A percentile compares a stretch with the other conserved stretches of the same genome.
Evolutionary conservation across 2,888 invertebrate genomes (phyloP).

Genomic region (Nipponacmea schrenckii): DNA sequence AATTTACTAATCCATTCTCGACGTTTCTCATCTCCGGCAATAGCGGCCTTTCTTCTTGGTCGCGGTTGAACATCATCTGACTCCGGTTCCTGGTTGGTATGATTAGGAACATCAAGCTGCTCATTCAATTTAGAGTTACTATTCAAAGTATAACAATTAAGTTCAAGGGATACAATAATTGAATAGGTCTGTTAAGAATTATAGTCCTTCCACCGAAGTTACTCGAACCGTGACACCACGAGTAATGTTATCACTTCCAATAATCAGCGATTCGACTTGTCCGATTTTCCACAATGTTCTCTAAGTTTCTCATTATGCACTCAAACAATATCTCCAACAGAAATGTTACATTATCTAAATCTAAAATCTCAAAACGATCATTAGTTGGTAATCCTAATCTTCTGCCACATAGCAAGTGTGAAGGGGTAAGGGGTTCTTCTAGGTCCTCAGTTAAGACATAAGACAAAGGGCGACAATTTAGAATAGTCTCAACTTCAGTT

Average conservation of each 20-base stretch:
- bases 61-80: too few species aligned
- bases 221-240: neutral
- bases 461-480: slow-evolving; percentile 12
- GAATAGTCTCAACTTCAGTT: too few species aligned
- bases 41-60: neutral
- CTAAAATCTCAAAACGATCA: neutral
- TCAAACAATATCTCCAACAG: neutral
- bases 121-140: neutral
- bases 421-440: slow-evolving; percentile 7
- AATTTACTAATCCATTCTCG: neutral
- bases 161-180: neutral
- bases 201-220: neutral
- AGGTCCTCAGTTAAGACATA: neutral
- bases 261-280: neutral
- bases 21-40: neutral
- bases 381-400: neutral
- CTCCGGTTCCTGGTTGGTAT: neutral
- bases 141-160: neutral
- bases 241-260: neutral
- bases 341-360: neutral
- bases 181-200: neutral
- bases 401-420: slow-evolving; percentile 4
- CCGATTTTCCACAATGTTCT: neutral
- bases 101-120: neutral
- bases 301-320: neutral